phyloP scores from a whole-genome alignment of 2,888 invertebrate genomes.

The Ormyrus pomaceus region DNA sequence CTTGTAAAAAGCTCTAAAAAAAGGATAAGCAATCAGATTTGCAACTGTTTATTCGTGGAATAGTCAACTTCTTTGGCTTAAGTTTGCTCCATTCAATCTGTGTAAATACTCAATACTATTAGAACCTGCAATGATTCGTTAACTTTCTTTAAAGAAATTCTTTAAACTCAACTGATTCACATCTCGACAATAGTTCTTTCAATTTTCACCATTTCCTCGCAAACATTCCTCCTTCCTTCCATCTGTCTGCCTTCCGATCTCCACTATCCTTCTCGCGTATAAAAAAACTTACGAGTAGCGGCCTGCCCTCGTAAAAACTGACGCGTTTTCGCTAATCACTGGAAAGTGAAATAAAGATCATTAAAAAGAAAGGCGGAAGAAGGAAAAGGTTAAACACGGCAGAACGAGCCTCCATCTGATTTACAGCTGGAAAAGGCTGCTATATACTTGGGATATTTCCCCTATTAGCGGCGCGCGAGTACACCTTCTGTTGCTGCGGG shows the following conservation, averaged over 20 bases:
- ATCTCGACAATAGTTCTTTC: no score
- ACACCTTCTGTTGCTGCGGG: conserved; percentile 50
- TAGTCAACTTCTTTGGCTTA: conserved; percentile 81
- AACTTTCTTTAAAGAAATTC: no score
- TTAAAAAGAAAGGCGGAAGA: neutral
- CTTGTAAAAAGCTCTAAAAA: no score
- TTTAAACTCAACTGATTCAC: no score
- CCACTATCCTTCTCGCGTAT: neutral
- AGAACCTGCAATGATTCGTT: conserved; percentile 82
- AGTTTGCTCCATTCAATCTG: conserved; percentile 82
- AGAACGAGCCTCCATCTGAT: conserved; percentile 47
- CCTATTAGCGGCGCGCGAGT: conserved; percentile 50
- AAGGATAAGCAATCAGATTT: neutral
- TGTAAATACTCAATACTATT: conserved; percentile 79
- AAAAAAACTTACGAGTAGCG: conserved; percentile 36
- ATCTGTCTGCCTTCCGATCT: neutral
- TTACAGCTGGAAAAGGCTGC: conserved; percentile 37
- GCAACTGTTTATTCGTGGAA: conserved; percentile 60
- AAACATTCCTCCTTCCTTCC: neutral
- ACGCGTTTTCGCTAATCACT: conserved; percentile 48
- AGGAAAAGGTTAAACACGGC: conserved; percentile 11
- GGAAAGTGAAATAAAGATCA: conserved; percentile 53
- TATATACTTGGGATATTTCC: conserved; percentile 20
- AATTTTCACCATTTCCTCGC: neutral
- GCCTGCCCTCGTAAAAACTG: conserved; percentile 47